Evolutionary conservation across 2,113 vertebrate genomes (phyloP).

Genomic region (Eulemur macaco): DNA sequence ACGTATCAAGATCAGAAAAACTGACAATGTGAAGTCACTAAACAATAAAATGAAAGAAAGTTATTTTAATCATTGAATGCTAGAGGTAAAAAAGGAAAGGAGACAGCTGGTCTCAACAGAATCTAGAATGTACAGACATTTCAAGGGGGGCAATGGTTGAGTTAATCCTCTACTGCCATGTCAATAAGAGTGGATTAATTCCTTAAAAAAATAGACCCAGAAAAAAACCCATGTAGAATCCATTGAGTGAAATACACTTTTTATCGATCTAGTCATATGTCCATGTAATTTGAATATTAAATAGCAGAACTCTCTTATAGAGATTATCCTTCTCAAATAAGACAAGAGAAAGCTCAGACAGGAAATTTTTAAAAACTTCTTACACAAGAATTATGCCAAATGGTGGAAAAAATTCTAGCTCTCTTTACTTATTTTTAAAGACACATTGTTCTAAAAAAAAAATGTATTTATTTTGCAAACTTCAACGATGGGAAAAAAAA

Average conservation of each 20-base stretch:
- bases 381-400: background rate
- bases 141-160: background rate
- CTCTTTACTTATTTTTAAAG: background rate
- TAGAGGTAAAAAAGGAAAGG: background rate
- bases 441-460: background rate
- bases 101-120: background rate
- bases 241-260: background rate
- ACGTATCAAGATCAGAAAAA: background rate
- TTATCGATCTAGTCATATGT: background rate
- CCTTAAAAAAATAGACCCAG: background rate
- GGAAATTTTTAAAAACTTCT: background rate
- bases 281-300: background rate
- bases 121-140: background rate
- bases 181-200: background rate
- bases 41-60: background rate
- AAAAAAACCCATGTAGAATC: background rate
- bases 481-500: background rate
- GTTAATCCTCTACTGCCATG: background rate
- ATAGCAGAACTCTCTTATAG: background rate
- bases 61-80: background rate
- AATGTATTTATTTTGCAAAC: background rate
- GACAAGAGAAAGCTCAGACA: background rate
- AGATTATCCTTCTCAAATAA: background rate
- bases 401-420: background rate
- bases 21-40: background rate